Base-by-base conservation (phyloP, 2,888 invertebrate species). In the Bruchidius siliquastri region DNA sequence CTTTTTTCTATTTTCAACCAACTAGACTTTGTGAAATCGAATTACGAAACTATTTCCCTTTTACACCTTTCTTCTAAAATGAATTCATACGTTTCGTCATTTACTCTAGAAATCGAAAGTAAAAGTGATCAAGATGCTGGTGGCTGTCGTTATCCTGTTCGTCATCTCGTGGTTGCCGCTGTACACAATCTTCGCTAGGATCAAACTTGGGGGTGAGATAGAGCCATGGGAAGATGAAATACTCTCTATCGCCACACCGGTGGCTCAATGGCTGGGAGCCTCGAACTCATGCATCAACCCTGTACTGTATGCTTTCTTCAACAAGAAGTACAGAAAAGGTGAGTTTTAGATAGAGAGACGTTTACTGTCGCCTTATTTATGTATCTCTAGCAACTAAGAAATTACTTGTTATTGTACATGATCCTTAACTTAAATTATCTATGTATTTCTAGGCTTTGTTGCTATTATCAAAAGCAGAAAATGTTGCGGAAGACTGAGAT, bases 231-330 rank as follows among this genome's bases (percentile, higher is more conserved):
- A 93, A 82, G 94, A 94, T 81, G 94, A 94, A 79, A 89, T 94
- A 75, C 88, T 95, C 67, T 93, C 92, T 70, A 91, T 94, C 21
- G 92, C 94, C 0, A 94, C 95, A 21, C 97, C 97, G 2, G 90
- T 97, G 72, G 96, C 95, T 4, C 97, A 96, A 85, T 96, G 95
- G 96, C 88, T 98, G 70, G 97, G 97, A 1, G 93, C 96, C 0
- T 96, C 96, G 21, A 98, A 98, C 86, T 96, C 96, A 21, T 97
- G 97, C 89, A 96, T 97, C 83, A 98, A 98, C 87, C 97, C 97
- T 0, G 93, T 98, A 77, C 89, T 98, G 74, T 97, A 97, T 86
- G 96, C 96, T 1, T 97, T 96, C 88, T 96, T 97, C 88, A 97
- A 97, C 87, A 95, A 95, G 85, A 97, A 97, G 86, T 98, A 94